A percentile compares a stretch with the other conserved stretches of the same genome.
Evolutionary conservation across 2,113 vertebrate genomes (phyloP).

Genomic region (Python bivittatus): DNA sequence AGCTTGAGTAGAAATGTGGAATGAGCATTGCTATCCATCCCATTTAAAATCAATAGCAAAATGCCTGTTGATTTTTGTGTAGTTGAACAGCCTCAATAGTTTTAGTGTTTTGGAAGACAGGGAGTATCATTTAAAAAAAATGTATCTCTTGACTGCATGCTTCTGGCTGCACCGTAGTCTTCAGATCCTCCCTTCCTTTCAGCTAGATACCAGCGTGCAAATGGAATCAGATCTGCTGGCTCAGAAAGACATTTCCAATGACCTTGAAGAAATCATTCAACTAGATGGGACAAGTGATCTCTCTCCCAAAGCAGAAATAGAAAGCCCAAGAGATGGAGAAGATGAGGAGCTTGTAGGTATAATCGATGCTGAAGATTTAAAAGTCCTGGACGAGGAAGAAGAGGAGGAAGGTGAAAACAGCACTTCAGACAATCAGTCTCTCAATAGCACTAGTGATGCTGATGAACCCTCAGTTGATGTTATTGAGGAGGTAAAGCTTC

Average conservation of each 20-base stretch:
- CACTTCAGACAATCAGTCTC: slow-evolving; percentile 74
- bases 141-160: not conserved
- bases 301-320: slow-evolving; percentile 78
- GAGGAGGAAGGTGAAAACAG: slow-evolving; percentile 69
- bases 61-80: not conserved
- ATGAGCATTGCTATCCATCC: not conserved
- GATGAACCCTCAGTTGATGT: slow-evolving; percentile 72
- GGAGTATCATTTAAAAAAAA: not conserved
- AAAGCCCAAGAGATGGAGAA: slow-evolving; percentile 64
- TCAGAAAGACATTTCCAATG: slow-evolving; percentile 63
- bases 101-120: not conserved
- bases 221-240: slow-evolving; percentile 38
- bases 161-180: not conserved
- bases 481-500: slow-evolving; percentile 78
- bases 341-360: slow-evolving; percentile 85
- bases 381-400: slow-evolving; percentile 78
- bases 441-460: slow-evolving; percentile 71
- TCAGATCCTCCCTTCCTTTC: slow-evolving; percentile 32
- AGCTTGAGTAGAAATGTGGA: not conserved
- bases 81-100: not conserved
- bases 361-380: slow-evolving; percentile 83
- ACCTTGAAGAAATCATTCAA: slow-evolving; percentile 82
- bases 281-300: slow-evolving; percentile 84
- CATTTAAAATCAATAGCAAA: not conserved
- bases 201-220: slow-evolving; percentile 53